Evolutionary conservation across 2,113 vertebrate species (phyloP), one percentile per base, ranked within the genome.

Genomic region (Panthera uncia): DNA sequence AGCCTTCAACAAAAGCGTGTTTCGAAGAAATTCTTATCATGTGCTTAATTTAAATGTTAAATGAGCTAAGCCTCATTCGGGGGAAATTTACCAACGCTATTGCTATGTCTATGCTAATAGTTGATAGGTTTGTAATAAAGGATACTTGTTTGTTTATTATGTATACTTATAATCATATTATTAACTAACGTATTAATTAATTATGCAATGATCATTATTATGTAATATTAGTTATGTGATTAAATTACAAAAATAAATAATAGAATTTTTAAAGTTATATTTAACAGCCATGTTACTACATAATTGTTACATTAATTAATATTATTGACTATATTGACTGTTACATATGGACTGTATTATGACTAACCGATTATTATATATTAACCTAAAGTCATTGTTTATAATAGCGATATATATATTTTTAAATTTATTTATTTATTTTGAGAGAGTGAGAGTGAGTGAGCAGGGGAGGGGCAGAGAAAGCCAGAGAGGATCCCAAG

Each of bases 231-330:
- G 33, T 57, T 61, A 16, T 73, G 14, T 38, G 25, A 69, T 93
- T 66, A 61, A 81, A n/a, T 31, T 3, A 74, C 31, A 41, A 21
- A 63, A 41, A 86, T 85, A 86, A 96, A 73, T 69, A 38, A 50
- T 11, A 4, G 33, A 55, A 69, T 88, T 81, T 80, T 83, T 95
- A 65, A 89, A 91, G 61, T 76, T n/a, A 88, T 74, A 66, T 10
- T 74, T 29, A 92, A 65, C 13, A 61, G 18, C 10, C 3, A 29
- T 7, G 27, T 27, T 38, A 82, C 33, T 38, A 78, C 48, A 36
- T 36, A 65, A 55, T 82, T 36, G 55, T 92, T 76, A 18, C 68
- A 68, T 68, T 82, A 73, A 55, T 92, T n/a, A 55, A 36, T 36
- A 16, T 36, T 11, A 45, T 61, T 69, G 52, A 66, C 68, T 29